Evolutionary conservation across 2,888 invertebrate species (phyloP).

Genomic region (Meteorus colon): DNA sequence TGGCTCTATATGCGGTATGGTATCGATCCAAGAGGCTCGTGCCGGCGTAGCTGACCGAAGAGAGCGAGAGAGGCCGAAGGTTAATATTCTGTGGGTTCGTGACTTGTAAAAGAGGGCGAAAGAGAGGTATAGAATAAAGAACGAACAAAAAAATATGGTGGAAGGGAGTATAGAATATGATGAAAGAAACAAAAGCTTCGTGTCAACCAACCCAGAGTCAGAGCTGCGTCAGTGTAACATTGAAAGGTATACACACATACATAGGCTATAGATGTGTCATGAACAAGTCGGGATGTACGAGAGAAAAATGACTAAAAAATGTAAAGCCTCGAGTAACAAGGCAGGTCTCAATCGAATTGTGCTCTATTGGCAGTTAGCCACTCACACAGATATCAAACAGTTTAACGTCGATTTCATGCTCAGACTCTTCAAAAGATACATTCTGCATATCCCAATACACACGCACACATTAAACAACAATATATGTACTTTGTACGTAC

Average conservation of each 20-base stretch:
- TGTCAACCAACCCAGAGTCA: conserved; percentile 36
- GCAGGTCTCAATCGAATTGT: background rate
- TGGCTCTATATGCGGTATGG: conserved; percentile 28
- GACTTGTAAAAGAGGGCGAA: conserved; percentile 43
- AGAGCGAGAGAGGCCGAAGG: conserved; percentile 49
- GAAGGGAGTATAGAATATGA: conserved; percentile 17
- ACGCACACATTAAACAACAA: background rate
- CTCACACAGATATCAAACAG: conserved; percentile 9
- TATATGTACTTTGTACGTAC: background rate
- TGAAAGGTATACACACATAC: conserved; percentile 16
- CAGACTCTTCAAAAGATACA: background rate
- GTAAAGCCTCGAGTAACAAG: background rate
- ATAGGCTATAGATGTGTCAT: conserved; percentile 5
- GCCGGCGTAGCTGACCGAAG: conserved; percentile 49
- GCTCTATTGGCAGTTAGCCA: conserved; percentile 29
- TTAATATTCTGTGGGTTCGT: conserved; percentile 55
- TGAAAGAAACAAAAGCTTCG: conserved; percentile 39
- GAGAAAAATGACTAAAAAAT: conserved; percentile 16
- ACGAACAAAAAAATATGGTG: conserved; percentile 19
- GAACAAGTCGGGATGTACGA: background rate
- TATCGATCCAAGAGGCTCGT: conserved; percentile 49
- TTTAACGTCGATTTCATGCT: background rate
- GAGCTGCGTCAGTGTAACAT: conserved; percentile 23
- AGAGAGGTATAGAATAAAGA: conserved; percentile 32
- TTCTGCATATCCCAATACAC: background rate